Conservation (phyloP, 2,888 invertebrate genomes). For the Epicampocera succincta region DNA sequence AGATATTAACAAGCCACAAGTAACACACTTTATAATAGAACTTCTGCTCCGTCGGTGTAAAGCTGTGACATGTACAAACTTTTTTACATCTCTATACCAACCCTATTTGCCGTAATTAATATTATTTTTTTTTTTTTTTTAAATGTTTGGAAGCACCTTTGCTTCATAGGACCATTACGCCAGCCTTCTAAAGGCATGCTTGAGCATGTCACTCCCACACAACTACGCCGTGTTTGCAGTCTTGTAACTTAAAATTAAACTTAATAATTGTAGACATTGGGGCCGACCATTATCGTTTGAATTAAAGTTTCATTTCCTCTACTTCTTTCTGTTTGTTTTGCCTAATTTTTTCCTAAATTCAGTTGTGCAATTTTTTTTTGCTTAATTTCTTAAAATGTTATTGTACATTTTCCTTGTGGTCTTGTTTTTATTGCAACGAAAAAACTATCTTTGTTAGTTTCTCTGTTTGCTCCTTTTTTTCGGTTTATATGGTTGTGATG, state of each 20-base stretch:
- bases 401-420: slow-evolving; percentile 43
- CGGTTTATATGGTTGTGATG: slow-evolving; percentile 33
- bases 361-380: slow-evolving; percentile 7
- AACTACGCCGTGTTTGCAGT: slow-evolving; percentile 21
- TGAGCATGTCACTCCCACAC: neutral
- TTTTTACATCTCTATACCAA: neutral
- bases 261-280: slow-evolving; percentile 70
- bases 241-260: slow-evolving; percentile 49
- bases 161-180: neutral
- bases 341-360: neutral
- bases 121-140: too few relatives aligned
- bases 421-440: slow-evolving; percentile 33
- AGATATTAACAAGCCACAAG: too few relatives aligned
- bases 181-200: neutral
- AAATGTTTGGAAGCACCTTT: slow-evolving; percentile 9
- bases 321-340: slow-evolving; percentile 24
- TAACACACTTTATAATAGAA: too few relatives aligned
- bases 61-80: too few relatives aligned
- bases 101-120: too few relatives aligned
- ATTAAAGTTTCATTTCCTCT: slow-evolving; percentile 42
- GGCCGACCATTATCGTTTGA: slow-evolving; percentile 65
- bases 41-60: too few relatives aligned
- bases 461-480: slow-evolving; percentile 8
- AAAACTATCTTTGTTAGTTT: slow-evolving; percentile 25
- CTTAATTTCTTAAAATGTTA: slow-evolving; percentile 28